phyloP scores from a whole-genome alignment of 2,113 vertebrate genomes.

The Pampusana beccarii region DNA sequence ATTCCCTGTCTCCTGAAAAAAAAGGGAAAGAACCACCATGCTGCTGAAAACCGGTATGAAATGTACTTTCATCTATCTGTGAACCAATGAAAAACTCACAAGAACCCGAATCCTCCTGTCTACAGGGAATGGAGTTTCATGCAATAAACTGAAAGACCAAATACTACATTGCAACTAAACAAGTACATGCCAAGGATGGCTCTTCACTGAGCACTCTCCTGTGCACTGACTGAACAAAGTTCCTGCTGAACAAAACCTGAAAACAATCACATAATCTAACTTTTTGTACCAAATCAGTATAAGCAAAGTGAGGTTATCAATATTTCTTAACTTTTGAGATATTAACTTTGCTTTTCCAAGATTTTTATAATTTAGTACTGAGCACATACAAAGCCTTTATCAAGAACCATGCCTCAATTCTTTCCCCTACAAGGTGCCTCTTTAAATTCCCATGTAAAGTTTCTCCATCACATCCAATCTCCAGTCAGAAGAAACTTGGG shows the following conservation, averaged over 20 bases:
- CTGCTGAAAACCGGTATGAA: not conserved
- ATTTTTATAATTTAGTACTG: not conserved
- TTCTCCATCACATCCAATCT: not conserved
- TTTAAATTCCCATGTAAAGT: not conserved
- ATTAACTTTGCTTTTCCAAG: not conserved
- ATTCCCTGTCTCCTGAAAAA: not conserved
- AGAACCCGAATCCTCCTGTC: not conserved
- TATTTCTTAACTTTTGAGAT: not conserved
- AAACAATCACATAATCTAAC: not conserved
- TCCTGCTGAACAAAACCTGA: not conserved
- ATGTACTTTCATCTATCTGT: not conserved
- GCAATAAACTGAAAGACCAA: not conserved
- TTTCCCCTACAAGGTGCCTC: not conserved
- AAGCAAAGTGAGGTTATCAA: not conserved
- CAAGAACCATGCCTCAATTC: not conserved
- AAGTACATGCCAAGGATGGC: not conserved
- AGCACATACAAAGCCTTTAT: not conserved
- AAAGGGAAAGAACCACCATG: not conserved
- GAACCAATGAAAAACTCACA: not conserved
- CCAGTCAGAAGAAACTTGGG: not conserved
- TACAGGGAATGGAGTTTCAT: not conserved
- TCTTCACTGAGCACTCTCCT: not conserved
- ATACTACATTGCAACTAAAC: not conserved
- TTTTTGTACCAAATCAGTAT: not conserved
- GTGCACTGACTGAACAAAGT: not conserved